Conservation (phyloP, 2,888 invertebrate species). For the Rhimphoctona megacephalus region DNA sequence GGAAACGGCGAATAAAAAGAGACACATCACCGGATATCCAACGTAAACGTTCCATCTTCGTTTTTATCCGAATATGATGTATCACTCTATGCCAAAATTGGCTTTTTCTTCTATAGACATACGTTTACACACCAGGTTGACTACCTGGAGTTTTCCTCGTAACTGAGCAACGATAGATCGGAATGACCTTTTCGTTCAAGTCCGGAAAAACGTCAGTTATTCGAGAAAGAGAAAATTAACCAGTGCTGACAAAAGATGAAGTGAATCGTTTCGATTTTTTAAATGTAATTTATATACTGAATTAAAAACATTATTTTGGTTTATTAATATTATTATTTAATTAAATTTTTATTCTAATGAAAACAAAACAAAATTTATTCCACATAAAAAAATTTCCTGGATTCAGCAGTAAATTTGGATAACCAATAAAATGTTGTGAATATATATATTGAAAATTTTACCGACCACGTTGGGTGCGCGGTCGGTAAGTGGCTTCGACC, state of each 20-base stretch:
- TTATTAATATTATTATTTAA: too few relatives aligned
- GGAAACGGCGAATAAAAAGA: slow-evolving; percentile 4
- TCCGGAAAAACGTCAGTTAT: neutral
- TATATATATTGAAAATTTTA: too few relatives aligned
- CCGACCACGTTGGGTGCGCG: too few relatives aligned
- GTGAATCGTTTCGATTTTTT: neutral
- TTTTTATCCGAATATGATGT: slow-evolving; percentile 58
- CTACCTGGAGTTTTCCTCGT: neutral
- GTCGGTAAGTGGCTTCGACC: too few relatives aligned
- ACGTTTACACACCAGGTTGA: neutral
- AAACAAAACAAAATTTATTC: too few relatives aligned
- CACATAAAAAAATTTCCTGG: too few relatives aligned
- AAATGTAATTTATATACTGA: too few relatives aligned
- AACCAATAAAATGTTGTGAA: too few relatives aligned
- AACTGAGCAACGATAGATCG: neutral
- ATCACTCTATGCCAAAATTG: slow-evolving; percentile 50
- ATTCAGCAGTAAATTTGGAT: too few relatives aligned
- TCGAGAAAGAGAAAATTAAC: neutral
- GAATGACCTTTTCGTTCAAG: neutral
- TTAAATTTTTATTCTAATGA: too few relatives aligned
- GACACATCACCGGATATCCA: neutral
- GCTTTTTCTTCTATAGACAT: neutral
- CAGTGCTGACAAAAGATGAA: neutral
- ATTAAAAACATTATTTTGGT: too few relatives aligned
- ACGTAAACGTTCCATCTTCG: neutral